Base-by-base conservation (phyloP, 2,113 vertebrate species). In the Toxotes jaculatrix region DNA sequence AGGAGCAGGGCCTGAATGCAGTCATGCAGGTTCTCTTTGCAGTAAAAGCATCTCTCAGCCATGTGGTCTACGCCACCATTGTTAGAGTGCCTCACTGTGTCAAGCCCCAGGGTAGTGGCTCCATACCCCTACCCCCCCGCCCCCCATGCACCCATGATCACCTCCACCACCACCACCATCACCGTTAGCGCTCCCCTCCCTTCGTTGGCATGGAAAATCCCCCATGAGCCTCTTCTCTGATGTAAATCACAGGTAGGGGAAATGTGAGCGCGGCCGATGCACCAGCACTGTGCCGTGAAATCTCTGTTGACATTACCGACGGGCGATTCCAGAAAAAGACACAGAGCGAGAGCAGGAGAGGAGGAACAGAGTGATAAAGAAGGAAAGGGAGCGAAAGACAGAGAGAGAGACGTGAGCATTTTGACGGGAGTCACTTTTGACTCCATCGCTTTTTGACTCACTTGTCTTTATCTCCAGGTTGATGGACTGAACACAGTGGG, bases 221-320 rank as follows among this genome's bases (percentile, higher is more conserved):
- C 90, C 91, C 82, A 87, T 80, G 88, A 93, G 92, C 89, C 83
- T 85, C 84, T 78, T 74, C 86, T 90, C 92, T 92, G 88, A 93
- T 93, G 91, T 91, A 94, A 93, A 94, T 94, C 91, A 85, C 92
- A 93, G 94, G 92, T 93, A 90, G 82, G 86, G 86, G 86, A 82
- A 91, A 90, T 87, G 82, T 77, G 85, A 89, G 88, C 79, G 83
- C 6, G 87, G 88, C 87, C 85, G 88, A 93, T 87, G 89, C 85
- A 83, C 77, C 77, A 80, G 89, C 90, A 89, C 85, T 88, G 88
- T 88, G 87, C 90, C 84, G 84, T 90, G 91, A 93, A 93, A 94
- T 94, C 91, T 91, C 88, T 94, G 93, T 91, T 93, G 92, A 94
- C 92, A 91, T 91, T 91, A 91, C 90, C 81, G 38, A 89, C 64